Percentiles rank a stretch among this genome's conserved stretches.
phyloP scores from a whole-genome alignment of 2,797 vertebrate genomes.

The Cirrhinus mrigala region DNA sequence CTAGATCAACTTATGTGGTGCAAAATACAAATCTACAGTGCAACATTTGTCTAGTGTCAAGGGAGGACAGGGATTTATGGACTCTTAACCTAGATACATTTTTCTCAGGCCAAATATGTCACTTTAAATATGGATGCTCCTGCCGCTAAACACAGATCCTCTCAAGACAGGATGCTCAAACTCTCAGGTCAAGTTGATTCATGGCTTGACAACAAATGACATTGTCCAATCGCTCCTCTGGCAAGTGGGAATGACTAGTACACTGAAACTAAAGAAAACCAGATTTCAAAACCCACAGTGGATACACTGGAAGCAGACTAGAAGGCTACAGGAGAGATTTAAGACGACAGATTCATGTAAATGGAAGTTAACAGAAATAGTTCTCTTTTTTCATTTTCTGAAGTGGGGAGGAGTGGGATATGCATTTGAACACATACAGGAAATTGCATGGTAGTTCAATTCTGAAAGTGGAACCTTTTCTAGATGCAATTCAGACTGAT shows the following conservation, averaged over 20 bases:
- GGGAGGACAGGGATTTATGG: not conserved
- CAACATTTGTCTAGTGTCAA: not conserved
- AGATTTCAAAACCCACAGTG: not conserved
- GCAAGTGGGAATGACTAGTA: not conserved
- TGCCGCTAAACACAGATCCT: not conserved
- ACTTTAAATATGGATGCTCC: conserved; percentile 3
- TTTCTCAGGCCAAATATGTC: not conserved
- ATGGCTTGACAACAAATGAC: not conserved
- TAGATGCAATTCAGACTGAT: not conserved
- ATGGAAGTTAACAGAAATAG: not conserved
- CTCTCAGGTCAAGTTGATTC: conserved; percentile 1
- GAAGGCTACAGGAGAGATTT: too few species aligned
- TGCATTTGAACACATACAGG: not conserved
- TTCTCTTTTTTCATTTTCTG: not conserved
- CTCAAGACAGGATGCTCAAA: not conserved
- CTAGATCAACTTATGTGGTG: not conserved
- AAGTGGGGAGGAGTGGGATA: not conserved
- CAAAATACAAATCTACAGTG: not conserved
- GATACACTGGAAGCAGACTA: not conserved
- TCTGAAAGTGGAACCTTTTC: not conserved
- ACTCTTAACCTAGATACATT: not conserved
- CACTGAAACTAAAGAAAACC: not conserved
- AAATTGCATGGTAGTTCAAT: not conserved
- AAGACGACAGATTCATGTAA: not conserved
- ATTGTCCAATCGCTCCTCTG: not conserved